phyloP scores from a whole-genome alignment of 2,797 vertebrate species.

The Danio kyathit region DNA sequence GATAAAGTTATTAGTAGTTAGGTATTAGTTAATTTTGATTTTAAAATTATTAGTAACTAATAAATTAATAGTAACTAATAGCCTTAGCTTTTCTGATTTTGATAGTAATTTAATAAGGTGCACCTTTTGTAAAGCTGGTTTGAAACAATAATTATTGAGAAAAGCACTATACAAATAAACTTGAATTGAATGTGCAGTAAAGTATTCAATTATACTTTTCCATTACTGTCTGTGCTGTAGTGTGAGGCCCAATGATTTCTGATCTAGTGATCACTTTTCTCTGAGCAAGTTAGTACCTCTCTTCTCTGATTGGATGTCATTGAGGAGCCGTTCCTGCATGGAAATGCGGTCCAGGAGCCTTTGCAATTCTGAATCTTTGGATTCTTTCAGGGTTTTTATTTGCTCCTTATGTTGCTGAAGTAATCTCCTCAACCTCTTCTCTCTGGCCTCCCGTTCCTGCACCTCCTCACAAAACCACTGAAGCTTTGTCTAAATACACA shows the following conservation, averaged over 20 bases:
- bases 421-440: constrained; percentile 79
- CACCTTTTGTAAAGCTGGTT: too few relatives aligned
- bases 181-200: not conserved
- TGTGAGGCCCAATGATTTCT: not conserved
- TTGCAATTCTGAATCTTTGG: constrained; percentile 81
- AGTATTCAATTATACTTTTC: not conserved
- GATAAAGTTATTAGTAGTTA: too few relatives aligned
- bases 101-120: too few relatives aligned
- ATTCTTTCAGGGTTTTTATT: constrained; percentile 79
- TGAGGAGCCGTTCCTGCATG: constrained; percentile 86
- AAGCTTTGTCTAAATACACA: constrained; percentile 82
- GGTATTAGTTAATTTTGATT: too few relatives aligned
- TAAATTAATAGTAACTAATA: too few relatives aligned
- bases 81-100: too few relatives aligned
- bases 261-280: not conserved
- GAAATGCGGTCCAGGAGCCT: constrained; percentile 84
- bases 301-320: constrained; percentile 85
- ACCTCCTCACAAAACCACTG: constrained; percentile 93
- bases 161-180: too few relatives aligned
- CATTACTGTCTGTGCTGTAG: not conserved
- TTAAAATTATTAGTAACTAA: too few relatives aligned
- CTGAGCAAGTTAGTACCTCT: constrained; percentile 78
- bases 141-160: too few relatives aligned
- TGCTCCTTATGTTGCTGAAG: constrained; percentile 84
- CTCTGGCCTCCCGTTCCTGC: constrained; percentile 82